phyloP scores from a whole-genome alignment of 1,140 invertebrate species.

The Ditylenchus dipsaci region DNA sequence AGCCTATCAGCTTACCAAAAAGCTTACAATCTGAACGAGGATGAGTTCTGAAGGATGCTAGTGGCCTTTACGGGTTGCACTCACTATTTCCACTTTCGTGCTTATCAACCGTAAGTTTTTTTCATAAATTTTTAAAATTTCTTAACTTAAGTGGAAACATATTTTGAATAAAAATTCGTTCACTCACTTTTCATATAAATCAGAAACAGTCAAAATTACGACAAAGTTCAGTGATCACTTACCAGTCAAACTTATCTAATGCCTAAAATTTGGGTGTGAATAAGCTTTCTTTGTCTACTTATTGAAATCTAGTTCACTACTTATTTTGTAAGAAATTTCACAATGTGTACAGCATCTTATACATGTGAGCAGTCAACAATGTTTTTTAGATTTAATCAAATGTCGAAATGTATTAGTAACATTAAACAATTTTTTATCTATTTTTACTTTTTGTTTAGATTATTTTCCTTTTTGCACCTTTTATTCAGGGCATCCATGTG shows the following conservation, averaged over 20 bases:
- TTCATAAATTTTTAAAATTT: constrained; percentile 11
- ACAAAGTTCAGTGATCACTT: not conserved
- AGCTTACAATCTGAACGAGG: constrained; percentile 26
- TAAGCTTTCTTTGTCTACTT: too few relatives aligned
- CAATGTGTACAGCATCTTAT: not conserved
- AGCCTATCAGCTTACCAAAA: constrained; percentile 50
- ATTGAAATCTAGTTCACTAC: not conserved
- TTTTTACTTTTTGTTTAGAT: too few relatives aligned
- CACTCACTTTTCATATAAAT: not conserved
- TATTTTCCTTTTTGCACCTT: too few relatives aligned
- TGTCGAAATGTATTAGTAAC: too few relatives aligned
- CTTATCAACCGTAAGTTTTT: constrained; percentile 82
- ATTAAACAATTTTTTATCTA: too few relatives aligned
- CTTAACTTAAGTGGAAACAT: not conserved
- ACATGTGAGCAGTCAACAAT: not conserved
- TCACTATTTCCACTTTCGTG: constrained; percentile 94
- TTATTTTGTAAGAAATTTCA: not conserved
- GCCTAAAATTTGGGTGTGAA: too few relatives aligned
- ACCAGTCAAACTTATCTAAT: not conserved
- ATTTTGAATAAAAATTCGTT: not conserved
- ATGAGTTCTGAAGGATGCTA: constrained; percentile 65
- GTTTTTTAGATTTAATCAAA: too few relatives aligned
- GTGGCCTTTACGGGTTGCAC: constrained; percentile 86
- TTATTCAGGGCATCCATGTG: too few relatives aligned
- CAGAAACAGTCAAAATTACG: not conserved